Conservation (phyloP, 2,113 vertebrate genomes). For the Numida meleagris region DNA sequence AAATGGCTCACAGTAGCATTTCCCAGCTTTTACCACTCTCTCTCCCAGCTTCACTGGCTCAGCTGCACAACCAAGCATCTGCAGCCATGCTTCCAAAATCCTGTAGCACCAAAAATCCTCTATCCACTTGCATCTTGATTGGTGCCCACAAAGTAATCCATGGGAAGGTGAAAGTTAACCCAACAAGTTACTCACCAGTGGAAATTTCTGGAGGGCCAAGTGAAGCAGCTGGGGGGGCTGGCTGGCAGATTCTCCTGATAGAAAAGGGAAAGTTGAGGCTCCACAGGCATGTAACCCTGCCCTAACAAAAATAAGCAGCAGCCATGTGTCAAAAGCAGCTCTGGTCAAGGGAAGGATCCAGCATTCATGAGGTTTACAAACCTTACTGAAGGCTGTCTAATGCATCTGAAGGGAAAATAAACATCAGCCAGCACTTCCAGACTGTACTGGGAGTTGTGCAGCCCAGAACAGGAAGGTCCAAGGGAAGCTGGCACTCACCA, state of each 20-base stretch:
- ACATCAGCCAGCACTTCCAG: not conserved
- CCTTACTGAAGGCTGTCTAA: fast-evolving
- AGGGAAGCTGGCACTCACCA: not conserved
- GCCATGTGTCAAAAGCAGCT: not conserved
- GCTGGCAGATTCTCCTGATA: not conserved
- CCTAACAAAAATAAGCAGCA: not conserved
- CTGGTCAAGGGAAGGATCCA: not conserved
- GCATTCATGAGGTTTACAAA: not conserved
- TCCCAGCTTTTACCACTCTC: not conserved
- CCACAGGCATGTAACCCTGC: not conserved
- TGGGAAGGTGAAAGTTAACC: not conserved
- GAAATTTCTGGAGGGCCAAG: not conserved
- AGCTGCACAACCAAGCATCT: not conserved
- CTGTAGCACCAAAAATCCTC: not conserved
- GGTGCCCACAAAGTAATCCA: not conserved
- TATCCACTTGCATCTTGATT: not conserved
- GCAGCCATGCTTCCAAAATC: not conserved
- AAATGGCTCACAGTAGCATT: fast-evolving
- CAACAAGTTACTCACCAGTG: not conserved
- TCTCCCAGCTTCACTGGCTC: not conserved
- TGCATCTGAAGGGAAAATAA: not conserved
- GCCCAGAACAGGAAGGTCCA: not conserved
- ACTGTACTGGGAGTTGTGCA: not conserved
- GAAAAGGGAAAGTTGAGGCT: not conserved
- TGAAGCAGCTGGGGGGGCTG: not conserved